phyloP scores from a whole-genome alignment of 37 sponge, comb jelly and placozoan genomes.

The Hormiphora californensis region DNA sequence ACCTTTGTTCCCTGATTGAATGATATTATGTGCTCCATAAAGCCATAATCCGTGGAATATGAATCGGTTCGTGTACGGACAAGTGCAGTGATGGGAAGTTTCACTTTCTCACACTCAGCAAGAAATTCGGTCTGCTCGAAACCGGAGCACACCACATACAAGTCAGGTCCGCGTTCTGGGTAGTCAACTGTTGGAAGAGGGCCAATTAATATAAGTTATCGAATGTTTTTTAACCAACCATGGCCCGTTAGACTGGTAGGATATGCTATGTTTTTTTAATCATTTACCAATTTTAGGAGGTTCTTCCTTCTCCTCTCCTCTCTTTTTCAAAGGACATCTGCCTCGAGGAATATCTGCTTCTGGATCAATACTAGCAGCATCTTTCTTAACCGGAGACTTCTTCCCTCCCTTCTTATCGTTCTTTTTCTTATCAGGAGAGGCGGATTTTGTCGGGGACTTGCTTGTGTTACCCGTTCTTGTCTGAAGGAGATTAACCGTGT shows the following conservation, averaged over 20 bases:
- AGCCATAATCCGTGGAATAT: neutral
- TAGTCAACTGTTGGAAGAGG: neutral
- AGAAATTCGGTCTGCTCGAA: conserved; percentile 25
- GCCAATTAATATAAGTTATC: neutral
- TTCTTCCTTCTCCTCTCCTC: conserved; percentile 45
- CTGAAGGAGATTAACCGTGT: neutral
- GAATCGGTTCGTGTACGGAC: neutral
- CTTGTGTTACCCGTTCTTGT: conserved; percentile 1
- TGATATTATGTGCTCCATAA: conserved; percentile 11
- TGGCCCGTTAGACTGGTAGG: too few relatives aligned
- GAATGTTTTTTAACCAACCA: too few relatives aligned
- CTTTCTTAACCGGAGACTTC: neutral
- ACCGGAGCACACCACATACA: conserved; percentile 16
- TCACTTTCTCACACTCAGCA: conserved; percentile 7
- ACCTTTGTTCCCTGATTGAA: neutral
- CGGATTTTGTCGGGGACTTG: conserved; percentile 22
- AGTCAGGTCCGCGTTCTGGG: conserved; percentile 25
- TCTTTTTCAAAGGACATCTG: conserved; percentile 30
- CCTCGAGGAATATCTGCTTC: conserved; percentile 4
- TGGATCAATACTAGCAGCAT: neutral
- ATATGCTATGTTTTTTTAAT: too few relatives aligned
- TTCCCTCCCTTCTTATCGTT: neutral
- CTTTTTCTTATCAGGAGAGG: neutral
- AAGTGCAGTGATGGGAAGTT: conserved; percentile 15
- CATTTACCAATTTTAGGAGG: conserved; percentile 36